Conservation (phyloP, 2,797 vertebrate genomes). For the Takifugu ocellatus region DNA sequence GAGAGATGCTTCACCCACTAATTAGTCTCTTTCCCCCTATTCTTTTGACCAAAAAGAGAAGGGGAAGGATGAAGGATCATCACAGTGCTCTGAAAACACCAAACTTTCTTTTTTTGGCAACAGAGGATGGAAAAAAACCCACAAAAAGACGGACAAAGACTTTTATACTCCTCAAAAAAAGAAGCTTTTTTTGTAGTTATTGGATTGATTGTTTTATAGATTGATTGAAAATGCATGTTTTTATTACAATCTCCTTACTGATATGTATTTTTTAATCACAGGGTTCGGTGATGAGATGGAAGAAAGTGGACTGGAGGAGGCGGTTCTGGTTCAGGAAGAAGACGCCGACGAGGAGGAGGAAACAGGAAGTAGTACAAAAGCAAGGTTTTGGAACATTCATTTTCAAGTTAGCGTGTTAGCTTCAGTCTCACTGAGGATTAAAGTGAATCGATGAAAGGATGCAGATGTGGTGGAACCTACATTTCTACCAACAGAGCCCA, state of each 20-base stretch:
- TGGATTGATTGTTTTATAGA: conserved; percentile 68
- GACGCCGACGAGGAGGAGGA: conserved; percentile 18
- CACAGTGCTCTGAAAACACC: conserved; percentile 90
- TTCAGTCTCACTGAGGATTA: conserved; percentile 91
- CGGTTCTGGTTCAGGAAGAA: conserved; percentile 63
- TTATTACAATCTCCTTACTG: conserved; percentile 89
- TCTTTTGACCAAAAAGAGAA: conserved; percentile 53
- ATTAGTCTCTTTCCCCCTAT: conserved; percentile 3
- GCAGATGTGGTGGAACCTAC: conserved; percentile 45
- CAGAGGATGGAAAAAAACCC: conserved; percentile 67
- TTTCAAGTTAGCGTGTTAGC: conserved; percentile 82
- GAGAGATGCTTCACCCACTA: conserved; percentile 69
- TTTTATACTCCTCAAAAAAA: conserved; percentile 33
- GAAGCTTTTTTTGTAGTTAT: conserved; percentile 80
- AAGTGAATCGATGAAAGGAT: conserved; percentile 46
- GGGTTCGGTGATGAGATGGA: conserved; percentile 78
- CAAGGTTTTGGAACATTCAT: conserved; percentile 75
- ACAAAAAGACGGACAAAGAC: conserved; percentile 33
- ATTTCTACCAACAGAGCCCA: conserved; percentile 19
- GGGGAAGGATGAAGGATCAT: conserved; percentile 35
- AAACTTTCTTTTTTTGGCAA: conserved; percentile 88
- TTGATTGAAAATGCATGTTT: conserved; percentile 94
- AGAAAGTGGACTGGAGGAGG: conserved; percentile 66
- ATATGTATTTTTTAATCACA: conserved; percentile 77
- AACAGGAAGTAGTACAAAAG: conserved; percentile 18